A percentile compares a stretch with the other conserved stretches of the same genome.
Evolutionary conservation across 1,140 invertebrate genomes (phyloP).

Genomic region (Oncopodura yosiiana): DNA sequence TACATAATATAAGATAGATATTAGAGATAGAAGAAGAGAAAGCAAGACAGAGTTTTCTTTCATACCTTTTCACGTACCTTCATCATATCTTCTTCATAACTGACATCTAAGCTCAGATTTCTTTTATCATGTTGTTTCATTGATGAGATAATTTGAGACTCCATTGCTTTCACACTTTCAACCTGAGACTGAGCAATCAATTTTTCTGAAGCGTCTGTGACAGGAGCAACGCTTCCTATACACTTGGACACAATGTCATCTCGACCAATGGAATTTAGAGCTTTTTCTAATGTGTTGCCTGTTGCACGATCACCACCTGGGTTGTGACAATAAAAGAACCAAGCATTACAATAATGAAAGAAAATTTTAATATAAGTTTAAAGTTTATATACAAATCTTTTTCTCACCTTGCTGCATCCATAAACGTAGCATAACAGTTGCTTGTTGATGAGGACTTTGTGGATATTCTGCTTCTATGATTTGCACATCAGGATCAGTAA

Average conservation of each 20-base stretch:
- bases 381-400: no score
- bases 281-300: slow-evolving; percentile 79
- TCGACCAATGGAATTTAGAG: slow-evolving; percentile 73
- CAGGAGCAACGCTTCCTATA: slow-evolving; percentile 64
- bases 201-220: slow-evolving; percentile 62
- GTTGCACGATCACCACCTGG: slow-evolving; percentile 37
- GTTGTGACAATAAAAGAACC: neutral
- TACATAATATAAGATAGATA: no score
- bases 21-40: no score
- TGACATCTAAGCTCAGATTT: slow-evolving; percentile 53
- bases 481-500: slow-evolving; percentile 74
- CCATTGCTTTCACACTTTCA: slow-evolving; percentile 37
- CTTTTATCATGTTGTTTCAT: slow-evolving; percentile 41
- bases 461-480: slow-evolving; percentile 77
- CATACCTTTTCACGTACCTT: slow-evolving; percentile 44
- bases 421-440: slow-evolving; percentile 82
- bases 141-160: slow-evolving; percentile 30
- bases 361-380: neutral
- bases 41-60: neutral
- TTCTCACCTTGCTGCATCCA: slow-evolving; percentile 66
- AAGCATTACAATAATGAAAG: neutral
- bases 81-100: slow-evolving; percentile 58
- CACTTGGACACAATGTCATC: slow-evolving; percentile 88
- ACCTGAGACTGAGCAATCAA: slow-evolving; percentile 63
- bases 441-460: slow-evolving; percentile 75